Evolutionary conservation across 2,797 vertebrate species (phyloP), one percentile per base, ranked within the genome.

Genomic region (Anguilla megastoma): DNA sequence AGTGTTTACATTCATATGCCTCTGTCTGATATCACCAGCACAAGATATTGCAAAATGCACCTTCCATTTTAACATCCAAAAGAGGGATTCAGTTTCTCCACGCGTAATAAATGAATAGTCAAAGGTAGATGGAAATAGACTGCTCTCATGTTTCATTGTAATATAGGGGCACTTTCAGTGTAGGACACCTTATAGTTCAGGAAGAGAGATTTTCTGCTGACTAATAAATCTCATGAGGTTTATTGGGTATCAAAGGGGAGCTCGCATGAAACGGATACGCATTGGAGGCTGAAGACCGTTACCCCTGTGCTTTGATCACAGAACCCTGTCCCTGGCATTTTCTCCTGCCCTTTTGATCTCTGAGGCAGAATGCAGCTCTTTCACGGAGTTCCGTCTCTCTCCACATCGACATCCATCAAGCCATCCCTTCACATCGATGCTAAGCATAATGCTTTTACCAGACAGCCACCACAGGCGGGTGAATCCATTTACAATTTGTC

Each of bases 291-390:
- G 54, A 58, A 36, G 30, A 66, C 74, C 54, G 3, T 56, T 63
- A 69, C 76, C 41, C 76, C 33, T 80, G 30, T 50, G 45, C 48
- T 48, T 82, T 82, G 48, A n/a, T 82, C 86, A 74, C 24, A 45
- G 66, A 82, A 24, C 41, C 50, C 63, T 52, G 41, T 86, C 89
- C 85, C 80, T 89, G 71, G 80, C 1, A 56, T 80, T 90, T 90
- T 90, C 84, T 89, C 87, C 52, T 88, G 86, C 71, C 85, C 87
- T 86, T 92, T 90, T 93, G 91, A 92, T 92, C 91, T 89, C 14
- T 66, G 87, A 85, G 88, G 86, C 90, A 87, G 86, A 91, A 56
- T 86, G 80, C n/a, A 12, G 85, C 54, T 60, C 90, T 87, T 89
- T 87, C 84, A 58, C 36, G 87, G 79, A 89, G 90, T 89, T 87